Percentiles rank a stretch among this genome's conserved stretches.
Conservation (phyloP, 1,140 invertebrate species). For the Ceratitis capitata region DNA sequence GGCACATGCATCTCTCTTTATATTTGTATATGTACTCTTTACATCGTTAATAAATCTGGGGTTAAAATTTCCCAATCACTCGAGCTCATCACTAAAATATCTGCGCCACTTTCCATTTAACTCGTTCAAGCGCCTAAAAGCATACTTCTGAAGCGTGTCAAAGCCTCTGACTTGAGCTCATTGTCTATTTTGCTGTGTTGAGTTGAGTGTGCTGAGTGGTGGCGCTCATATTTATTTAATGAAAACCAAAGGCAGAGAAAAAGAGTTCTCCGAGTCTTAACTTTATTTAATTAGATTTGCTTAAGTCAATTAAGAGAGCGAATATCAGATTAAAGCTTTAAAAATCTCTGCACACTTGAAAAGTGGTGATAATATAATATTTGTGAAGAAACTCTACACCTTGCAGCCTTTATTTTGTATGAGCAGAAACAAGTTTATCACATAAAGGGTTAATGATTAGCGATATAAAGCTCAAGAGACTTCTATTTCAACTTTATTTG, state of each 20-base stretch:
- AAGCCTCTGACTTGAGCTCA: background rate
- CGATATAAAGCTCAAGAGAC: background rate
- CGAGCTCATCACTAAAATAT: background rate
- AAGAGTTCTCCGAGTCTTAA: background rate
- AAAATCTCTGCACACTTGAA: background rate
- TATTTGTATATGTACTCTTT: background rate
- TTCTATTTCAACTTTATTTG: background rate
- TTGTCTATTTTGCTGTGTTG: background rate
- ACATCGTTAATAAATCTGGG: slow-evolving; percentile 25
- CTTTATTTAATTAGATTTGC: slow-evolving; percentile 1
- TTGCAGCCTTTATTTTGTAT: background rate
- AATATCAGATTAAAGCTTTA: slow-evolving; percentile 13
- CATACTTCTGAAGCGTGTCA: background rate
- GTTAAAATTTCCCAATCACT: slow-evolving; percentile 18
- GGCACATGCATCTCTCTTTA: background rate
- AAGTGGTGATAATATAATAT: background rate
- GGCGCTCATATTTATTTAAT: background rate
- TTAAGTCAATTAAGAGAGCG: slow-evolving; percentile 3
- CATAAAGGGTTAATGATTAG: background rate
- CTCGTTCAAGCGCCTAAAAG: background rate
- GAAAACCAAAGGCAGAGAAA: background rate
- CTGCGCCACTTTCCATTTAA: slow-evolving; percentile 17
- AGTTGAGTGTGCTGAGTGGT: background rate
- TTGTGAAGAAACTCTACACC: background rate
- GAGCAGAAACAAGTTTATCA: background rate